Conservation (phyloP, 2,113 vertebrate species). For the Muntiacus reevesi region DNA sequence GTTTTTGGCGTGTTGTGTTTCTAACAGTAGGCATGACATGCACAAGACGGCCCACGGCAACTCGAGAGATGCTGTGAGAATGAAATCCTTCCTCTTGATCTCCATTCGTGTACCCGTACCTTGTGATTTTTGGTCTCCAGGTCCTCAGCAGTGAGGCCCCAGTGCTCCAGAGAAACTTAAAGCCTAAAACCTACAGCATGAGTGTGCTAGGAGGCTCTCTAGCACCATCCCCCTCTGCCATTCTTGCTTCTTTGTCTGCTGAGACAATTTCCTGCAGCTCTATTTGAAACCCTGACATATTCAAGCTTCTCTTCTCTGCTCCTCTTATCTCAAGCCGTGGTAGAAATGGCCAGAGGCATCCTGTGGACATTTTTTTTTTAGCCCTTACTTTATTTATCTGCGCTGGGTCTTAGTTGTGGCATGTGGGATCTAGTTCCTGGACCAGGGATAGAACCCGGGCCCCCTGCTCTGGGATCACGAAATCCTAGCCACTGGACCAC, state of each 20-base stretch:
- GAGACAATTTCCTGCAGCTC: neutral
- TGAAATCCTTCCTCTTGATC: neutral
- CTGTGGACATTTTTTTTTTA: neutral
- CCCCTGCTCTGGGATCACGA: neutral
- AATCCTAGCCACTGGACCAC: neutral
- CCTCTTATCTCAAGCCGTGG: neutral
- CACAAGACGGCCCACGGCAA: neutral
- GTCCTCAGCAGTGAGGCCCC: neutral
- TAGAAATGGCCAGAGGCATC: neutral
- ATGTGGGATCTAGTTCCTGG: neutral
- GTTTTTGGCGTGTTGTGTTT: neutral
- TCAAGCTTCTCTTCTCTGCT: neutral
- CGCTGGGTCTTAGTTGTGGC: accelerated
- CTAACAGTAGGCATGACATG: neutral
- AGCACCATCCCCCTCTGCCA: neutral
- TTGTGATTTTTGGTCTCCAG: neutral
- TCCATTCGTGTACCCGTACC: accelerated
- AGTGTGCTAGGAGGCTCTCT: neutral
- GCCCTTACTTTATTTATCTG: neutral
- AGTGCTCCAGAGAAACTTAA: neutral
- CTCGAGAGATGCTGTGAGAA: neutral
- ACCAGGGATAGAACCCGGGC: neutral
- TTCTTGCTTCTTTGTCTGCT: neutral
- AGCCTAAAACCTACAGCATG: neutral
- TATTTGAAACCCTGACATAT: neutral